Percentiles rank a stretch among this genome's conserved stretches.
Conservation (phyloP, 92 coral and sea anemone genomes). For the Chrysogorgia sp. region DNA sequence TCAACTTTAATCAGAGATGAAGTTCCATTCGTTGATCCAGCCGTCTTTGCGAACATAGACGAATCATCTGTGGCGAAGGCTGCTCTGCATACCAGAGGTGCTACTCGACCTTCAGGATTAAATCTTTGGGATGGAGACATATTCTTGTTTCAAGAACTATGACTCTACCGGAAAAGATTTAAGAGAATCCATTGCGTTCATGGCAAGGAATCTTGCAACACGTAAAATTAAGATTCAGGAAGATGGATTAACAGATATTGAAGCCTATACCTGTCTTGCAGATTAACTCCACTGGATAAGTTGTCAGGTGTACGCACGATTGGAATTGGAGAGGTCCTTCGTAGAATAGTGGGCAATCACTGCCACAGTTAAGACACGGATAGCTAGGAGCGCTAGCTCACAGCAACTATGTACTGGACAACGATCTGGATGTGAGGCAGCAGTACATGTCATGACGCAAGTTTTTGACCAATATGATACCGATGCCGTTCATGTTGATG, state of each 20-base stretch:
- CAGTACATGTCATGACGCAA: conserved; percentile 33
- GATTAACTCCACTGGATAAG: conserved; percentile 33
- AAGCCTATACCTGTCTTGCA: conserved; percentile 32
- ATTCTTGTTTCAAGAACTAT: conserved; percentile 42
- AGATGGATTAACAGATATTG: not conserved
- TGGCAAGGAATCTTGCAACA: conserved; percentile 23
- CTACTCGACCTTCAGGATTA: conserved; percentile 30
- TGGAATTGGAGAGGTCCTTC: too few relatives aligned
- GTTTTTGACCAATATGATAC: not conserved
- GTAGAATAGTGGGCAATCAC: conserved; percentile 23
- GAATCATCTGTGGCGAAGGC: conserved; percentile 38
- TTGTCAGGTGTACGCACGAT: conserved; percentile 3
- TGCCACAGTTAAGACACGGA: conserved; percentile 3
- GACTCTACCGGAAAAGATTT: conserved; percentile 23
- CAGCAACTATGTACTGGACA: conserved; percentile 38
- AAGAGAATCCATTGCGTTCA: conserved; percentile 9
- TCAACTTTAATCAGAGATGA: conserved; percentile 38
- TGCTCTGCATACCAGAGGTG: conserved; percentile 34
- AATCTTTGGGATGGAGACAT: conserved; percentile 20
- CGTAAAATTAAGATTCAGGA: conserved; percentile 4
- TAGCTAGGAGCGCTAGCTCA: conserved; percentile 9
- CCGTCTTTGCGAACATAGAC: too few relatives aligned
- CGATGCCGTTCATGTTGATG: conserved; percentile 10
- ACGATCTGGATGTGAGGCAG: conserved; percentile 43
- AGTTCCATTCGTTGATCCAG: conserved; percentile 31